Base-by-base conservation (phyloP, 2,797 vertebrate genomes). In the Furcifer pardalis region DNA sequence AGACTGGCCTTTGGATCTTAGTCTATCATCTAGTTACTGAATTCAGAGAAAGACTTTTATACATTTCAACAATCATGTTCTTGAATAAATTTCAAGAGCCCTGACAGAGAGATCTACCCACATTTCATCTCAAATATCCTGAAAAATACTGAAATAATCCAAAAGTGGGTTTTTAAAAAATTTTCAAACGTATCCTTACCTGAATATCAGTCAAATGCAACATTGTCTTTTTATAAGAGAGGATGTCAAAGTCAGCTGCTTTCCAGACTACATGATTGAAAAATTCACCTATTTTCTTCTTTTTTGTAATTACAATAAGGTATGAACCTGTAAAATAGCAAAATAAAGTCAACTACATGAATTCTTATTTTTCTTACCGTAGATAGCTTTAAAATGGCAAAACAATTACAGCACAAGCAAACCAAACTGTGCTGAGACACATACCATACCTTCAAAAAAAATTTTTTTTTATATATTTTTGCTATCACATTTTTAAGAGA, bases 201-300 rank as follows among this genome's bases (percentile, higher is more conserved):
- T 99, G 98, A 95, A 96, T 97, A 95, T 99, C 98, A 90, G 97
- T 99, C 93, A 99, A 96, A 93, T 99, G 98, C 79, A 99, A 93
- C 91, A 99, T 96, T 35, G 98, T 99, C 95, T 98, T 99, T 93
- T 99, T 98, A 87, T 98, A 99, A 69, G 98, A 98, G 89, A 99
- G 97, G 32, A 98, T 93, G 74, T 99, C 97, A 94, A 99, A 99
- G 86, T 98, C 98, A 81, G 96, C 93, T 21, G 97, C 98, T 95
- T 98, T 99, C 98, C 98, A 99, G 88, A 99, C 96, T 66, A 93
- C 93, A 86, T 98, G 98, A 88, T 96, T 97, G 84, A 99, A 96
- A 91, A 98, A 95, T 88, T 98, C 98, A 56, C 98, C 98, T 89
- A 98, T 95, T 94, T 99, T 99, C 89, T 94, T 97, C 96, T 97